Conservation (phyloP, 2,888 invertebrate genomes). For the Drosophila meridionalis region DNA sequence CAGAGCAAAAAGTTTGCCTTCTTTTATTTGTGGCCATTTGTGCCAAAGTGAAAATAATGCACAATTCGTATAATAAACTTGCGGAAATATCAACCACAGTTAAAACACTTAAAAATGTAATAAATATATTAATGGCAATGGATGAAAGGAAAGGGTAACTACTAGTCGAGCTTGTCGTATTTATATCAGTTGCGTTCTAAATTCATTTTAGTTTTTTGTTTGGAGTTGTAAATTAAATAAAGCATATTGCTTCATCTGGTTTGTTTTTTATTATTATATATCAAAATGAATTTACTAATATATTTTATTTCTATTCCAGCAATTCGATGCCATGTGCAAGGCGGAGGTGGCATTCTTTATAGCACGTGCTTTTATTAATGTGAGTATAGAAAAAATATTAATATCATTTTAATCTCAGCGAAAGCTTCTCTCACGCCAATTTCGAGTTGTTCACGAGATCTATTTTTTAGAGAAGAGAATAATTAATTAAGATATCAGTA, state of each 20-base stretch:
- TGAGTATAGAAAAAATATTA: constrained; percentile 86
- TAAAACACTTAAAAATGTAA: background rate
- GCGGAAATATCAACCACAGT: background rate
- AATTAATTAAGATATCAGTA: too few species aligned
- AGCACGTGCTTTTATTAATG: constrained; percentile 90
- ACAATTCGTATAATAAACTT: background rate
- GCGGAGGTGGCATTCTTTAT: constrained; percentile 92
- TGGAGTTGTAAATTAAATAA: background rate
- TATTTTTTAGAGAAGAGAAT: too few species aligned
- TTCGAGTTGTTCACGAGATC: too few species aligned
- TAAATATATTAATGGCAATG: background rate
- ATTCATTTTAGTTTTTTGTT: background rate
- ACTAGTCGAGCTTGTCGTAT: background rate
- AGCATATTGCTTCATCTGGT: too few species aligned
- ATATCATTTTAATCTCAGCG: too few species aligned
- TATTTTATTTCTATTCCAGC: constrained; percentile 85
- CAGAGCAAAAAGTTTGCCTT: constrained; percentile 28
- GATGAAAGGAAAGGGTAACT: background rate
- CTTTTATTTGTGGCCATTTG: background rate
- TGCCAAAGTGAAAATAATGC: background rate
- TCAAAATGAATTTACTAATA: background rate
- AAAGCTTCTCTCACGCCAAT: too few species aligned
- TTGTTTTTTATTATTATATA: too few species aligned
- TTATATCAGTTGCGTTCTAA: background rate
- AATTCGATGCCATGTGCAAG: constrained; percentile 92